phyloP scores from a whole-genome alignment of 2,797 vertebrate genomes.

The Sebastes itinus region DNA sequence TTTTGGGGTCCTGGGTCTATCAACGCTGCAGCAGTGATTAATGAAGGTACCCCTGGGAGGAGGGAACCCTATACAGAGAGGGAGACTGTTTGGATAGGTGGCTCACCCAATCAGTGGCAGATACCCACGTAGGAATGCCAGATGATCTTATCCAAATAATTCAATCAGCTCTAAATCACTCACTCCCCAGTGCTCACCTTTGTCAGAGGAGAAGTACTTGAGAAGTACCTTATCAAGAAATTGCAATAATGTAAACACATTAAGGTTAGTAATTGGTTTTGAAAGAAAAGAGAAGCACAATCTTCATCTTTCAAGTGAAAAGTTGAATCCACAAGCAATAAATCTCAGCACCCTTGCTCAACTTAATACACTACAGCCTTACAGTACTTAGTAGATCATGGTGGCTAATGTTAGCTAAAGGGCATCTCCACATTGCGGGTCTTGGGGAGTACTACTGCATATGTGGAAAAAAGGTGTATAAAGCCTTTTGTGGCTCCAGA shows the following conservation, averaged over 20 bases:
- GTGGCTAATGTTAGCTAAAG: neutral
- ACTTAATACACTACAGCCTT: neutral
- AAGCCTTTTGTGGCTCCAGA: neutral
- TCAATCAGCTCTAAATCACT: conserved; percentile 53
- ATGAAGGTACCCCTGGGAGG: conserved; percentile 54
- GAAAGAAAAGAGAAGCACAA: neutral
- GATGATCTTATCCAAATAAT: conserved; percentile 63
- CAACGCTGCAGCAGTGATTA: conserved; percentile 53
- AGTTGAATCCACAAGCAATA: neutral
- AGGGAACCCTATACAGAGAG: conserved; percentile 44
- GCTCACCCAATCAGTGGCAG: conserved; percentile 51
- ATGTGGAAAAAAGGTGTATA: neutral
- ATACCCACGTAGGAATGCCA: conserved; percentile 45
- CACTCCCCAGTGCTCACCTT: neutral
- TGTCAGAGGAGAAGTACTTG: neutral
- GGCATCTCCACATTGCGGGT: neutral
- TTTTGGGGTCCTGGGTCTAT: conserved; percentile 23
- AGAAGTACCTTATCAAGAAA: conserved; percentile 18
- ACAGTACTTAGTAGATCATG: neutral
- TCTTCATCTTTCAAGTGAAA: neutral
- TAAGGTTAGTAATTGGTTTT: neutral
- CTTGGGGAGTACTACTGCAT: neutral
- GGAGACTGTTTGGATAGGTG: conserved; percentile 60
- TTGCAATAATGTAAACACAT: neutral
- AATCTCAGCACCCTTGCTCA: neutral